phyloP scores from a whole-genome alignment of 2,888 invertebrate genomes.

The Protodeltote pygarga region DNA sequence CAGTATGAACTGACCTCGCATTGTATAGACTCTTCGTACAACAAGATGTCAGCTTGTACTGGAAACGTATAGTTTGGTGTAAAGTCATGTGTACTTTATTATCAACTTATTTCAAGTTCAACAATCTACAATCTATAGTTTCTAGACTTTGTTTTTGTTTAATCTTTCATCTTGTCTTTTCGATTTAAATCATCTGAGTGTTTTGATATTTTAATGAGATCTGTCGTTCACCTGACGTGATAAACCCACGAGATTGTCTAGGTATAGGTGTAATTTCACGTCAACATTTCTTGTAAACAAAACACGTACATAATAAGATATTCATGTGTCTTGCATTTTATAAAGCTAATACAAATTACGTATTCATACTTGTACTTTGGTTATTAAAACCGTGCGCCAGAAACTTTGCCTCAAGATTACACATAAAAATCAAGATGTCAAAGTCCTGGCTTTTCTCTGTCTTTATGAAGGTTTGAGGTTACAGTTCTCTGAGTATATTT shows the following conservation, averaged over 20 bases:
- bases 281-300: conserved; percentile 38
- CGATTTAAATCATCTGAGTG: background rate
- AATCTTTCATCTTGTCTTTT: conserved; percentile 14
- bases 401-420: conserved; percentile 10
- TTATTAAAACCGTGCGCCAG: conserved; percentile 29
- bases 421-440: conserved; percentile 12
- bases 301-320: conserved; percentile 59
- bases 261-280: conserved; percentile 33
- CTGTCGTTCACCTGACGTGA: conserved; percentile 3
- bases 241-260: conserved; percentile 12
- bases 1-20: too few species aligned
- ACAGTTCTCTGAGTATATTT: conserved; percentile 21
- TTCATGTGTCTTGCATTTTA: conserved; percentile 57
- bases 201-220: conserved; percentile 35
- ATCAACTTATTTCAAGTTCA: too few species aligned
- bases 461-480: conserved; percentile 10
- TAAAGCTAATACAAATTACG: conserved; percentile 36
- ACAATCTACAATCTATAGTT: background rate
- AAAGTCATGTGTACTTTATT: too few species aligned
- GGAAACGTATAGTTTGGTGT: too few species aligned
- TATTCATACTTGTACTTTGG: conserved; percentile 40
- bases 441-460: conserved; percentile 5
- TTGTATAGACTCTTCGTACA: too few species aligned
- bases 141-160: conserved; percentile 21
- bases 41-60: too few species aligned